These are phyloP conservation scores for Vesta saturnalis DNA, from an alignment of 2,888 invertebrate genomes.

Conservation along the genomic window DNA sequence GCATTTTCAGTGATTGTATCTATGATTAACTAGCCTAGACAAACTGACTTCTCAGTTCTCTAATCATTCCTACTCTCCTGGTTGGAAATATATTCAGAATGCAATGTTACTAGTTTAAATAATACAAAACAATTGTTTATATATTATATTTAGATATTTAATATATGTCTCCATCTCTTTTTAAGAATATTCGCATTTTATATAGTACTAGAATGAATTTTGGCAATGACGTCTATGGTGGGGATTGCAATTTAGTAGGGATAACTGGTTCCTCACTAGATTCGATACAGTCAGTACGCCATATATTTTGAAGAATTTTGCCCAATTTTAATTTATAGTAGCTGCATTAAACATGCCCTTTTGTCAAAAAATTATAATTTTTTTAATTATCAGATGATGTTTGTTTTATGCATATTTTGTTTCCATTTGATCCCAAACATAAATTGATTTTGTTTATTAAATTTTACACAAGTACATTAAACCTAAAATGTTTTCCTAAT, in stretches of 20 bases:
- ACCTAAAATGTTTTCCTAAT: no score
- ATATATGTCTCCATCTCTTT: slow-evolving; percentile 39
- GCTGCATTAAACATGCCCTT: no score
- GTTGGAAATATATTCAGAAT: slow-evolving; percentile 62
- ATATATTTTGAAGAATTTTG: no score
- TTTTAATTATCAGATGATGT: no score
- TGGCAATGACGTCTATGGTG: slow-evolving; percentile 40
- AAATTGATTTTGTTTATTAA: no score
- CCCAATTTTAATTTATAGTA: no score
- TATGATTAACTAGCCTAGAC: slow-evolving; percentile 50
- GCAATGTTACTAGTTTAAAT: slow-evolving; percentile 63
- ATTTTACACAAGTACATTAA: no score
- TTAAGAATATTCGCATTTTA: slow-evolving; percentile 25
- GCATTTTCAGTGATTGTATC: slow-evolving; percentile 24
- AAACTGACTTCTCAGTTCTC: slow-evolving; percentile 44
- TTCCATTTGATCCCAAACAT: no score
- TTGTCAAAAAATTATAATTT: no score
- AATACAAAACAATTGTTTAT: slow-evolving; percentile 59
- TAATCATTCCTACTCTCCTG: slow-evolving; percentile 53
- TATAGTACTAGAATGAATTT: slow-evolving; percentile 30
- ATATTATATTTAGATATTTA: slow-evolving; percentile 53
- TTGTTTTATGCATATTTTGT: no score
- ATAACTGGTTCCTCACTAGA: neutral
- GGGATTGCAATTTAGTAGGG: slow-evolving; percentile 35
- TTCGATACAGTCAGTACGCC: neutral